A percentile compares a stretch with the other conserved stretches of the same genome.
phyloP scores from a whole-genome alignment of 2,888 invertebrate genomes.

The Eupithecia centaureata region DNA sequence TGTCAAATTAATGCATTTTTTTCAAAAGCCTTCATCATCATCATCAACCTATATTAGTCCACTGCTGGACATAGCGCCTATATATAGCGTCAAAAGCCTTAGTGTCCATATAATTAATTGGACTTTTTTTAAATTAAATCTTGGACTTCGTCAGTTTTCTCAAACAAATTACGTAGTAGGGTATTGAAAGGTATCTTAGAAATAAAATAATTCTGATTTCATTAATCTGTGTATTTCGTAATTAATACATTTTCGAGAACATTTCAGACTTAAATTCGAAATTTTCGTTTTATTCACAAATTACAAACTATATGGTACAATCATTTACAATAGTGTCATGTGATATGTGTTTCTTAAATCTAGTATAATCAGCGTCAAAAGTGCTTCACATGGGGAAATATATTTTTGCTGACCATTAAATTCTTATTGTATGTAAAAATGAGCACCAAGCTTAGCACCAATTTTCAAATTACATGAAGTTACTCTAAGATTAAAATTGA shows the following conservation, averaged over 20 bases:
- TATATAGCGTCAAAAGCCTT: too few relatives aligned
- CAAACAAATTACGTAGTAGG: background rate
- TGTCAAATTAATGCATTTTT: slow-evolving; percentile 61
- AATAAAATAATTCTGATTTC: slow-evolving; percentile 32
- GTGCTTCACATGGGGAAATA: slow-evolving; percentile 21
- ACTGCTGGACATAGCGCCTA: too few relatives aligned
- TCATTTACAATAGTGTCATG: slow-evolving; percentile 79
- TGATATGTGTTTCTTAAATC: slow-evolving; percentile 67
- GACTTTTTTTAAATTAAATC: background rate
- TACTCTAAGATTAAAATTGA: background rate
- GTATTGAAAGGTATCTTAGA: background rate
- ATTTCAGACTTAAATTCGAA: slow-evolving; percentile 54
- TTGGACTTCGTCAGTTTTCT: background rate
- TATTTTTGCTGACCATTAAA: slow-evolving; percentile 31
- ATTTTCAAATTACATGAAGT: slow-evolving; percentile 45
- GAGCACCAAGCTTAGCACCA: slow-evolving; percentile 74
- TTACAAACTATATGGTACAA: slow-evolving; percentile 78
- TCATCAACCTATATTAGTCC: too few relatives aligned
- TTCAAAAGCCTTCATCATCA: slow-evolving; percentile 15
- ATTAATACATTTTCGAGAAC: slow-evolving; percentile 67
- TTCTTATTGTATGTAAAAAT: slow-evolving; percentile 40
- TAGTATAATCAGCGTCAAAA: slow-evolving; percentile 37
- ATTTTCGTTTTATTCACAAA: slow-evolving; percentile 66
- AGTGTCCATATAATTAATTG: too few relatives aligned
- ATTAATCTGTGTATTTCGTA: slow-evolving; percentile 66